Percentiles rank a stretch among this genome's conserved stretches.
These are phyloP conservation scores for Chalcosyrphus nemorum DNA, from an alignment of 2,888 invertebrate genomes.

Conservation along the genomic window DNA sequence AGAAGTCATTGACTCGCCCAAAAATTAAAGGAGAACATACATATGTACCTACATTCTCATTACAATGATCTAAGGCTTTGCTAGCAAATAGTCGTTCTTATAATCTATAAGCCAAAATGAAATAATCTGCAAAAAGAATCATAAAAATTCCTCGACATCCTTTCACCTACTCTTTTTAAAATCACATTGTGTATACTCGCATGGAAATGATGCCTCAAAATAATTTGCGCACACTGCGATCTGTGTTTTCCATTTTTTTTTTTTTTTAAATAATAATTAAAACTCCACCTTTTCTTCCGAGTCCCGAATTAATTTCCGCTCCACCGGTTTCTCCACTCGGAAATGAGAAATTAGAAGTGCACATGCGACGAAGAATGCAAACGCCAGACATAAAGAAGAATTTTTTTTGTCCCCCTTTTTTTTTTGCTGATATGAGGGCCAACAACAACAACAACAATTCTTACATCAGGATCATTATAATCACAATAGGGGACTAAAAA, in stretches of 20 bases:
- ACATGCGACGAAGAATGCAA: conserved; percentile 64
- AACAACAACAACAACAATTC: conserved; percentile 35
- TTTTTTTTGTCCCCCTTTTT: no score
- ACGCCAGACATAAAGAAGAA: conserved; percentile 60
- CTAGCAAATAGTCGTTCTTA: not conserved
- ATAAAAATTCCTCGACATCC: not conserved
- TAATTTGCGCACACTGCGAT: not conserved
- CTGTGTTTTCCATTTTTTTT: not conserved
- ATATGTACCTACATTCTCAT: no score
- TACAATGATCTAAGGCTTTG: no score
- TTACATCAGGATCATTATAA: conserved; percentile 55
- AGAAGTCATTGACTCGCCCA: no score
- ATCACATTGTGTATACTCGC: not conserved
- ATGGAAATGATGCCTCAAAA: not conserved
- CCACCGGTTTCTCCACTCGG: conserved; percentile 58
- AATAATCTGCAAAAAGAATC: not conserved
- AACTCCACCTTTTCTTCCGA: conserved; percentile 32
- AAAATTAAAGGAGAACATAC: no score
- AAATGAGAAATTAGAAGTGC: conserved; percentile 67
- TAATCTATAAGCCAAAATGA: not conserved
- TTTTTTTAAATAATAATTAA: conserved; percentile 39
- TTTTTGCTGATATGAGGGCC: not conserved
- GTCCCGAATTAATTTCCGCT: conserved; percentile 67
- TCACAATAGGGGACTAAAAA: conserved; percentile 65
- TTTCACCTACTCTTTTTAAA: not conserved